Percentiles rank a stretch among this genome's conserved stretches.
Evolutionary conservation across 2,113 vertebrate genomes (phyloP).

Genomic region (Acrocephalus kingi): DNA sequence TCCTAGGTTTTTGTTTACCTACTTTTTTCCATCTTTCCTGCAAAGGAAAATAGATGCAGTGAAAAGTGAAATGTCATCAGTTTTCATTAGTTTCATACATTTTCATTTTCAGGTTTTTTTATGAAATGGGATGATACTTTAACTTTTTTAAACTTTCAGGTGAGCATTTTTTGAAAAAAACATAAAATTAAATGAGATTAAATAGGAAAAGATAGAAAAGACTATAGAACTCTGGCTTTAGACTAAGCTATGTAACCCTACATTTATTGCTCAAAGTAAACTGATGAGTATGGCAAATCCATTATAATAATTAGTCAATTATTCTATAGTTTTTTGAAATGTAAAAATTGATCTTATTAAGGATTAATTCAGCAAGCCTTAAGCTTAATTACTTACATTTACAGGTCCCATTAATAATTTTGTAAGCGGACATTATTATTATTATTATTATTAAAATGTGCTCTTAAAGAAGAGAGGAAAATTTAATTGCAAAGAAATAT

Average conservation of each 20-base stretch:
- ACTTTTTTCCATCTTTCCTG: background rate
- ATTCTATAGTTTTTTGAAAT: background rate
- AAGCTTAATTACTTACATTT: constrained; percentile 20
- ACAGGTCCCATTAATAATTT: constrained; percentile 4
- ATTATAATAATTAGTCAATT: constrained; percentile 11
- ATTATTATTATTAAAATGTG: background rate
- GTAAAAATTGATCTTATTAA: constrained; percentile 21
- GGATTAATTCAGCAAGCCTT: background rate
- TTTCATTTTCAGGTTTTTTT: background rate
- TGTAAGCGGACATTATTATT: background rate
- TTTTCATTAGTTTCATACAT: background rate
- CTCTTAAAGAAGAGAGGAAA: background rate
- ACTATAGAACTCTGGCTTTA: background rate
- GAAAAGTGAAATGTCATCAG: background rate
- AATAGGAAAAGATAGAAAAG: background rate
- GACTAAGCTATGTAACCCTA: background rate
- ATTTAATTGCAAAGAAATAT: constrained; percentile 4
- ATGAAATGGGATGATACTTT: background rate
- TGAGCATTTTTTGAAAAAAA: background rate
- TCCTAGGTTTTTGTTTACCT: background rate
- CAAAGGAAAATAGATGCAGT: background rate
- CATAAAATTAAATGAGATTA: background rate
- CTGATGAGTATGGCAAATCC: background rate
- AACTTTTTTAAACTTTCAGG: background rate
- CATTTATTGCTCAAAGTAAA: background rate